A percentile compares a stretch with the other conserved stretches of the same genome.
Evolutionary conservation across 2,113 vertebrate genomes (phyloP).

Genomic region (Prionailurus viverrinus): DNA sequence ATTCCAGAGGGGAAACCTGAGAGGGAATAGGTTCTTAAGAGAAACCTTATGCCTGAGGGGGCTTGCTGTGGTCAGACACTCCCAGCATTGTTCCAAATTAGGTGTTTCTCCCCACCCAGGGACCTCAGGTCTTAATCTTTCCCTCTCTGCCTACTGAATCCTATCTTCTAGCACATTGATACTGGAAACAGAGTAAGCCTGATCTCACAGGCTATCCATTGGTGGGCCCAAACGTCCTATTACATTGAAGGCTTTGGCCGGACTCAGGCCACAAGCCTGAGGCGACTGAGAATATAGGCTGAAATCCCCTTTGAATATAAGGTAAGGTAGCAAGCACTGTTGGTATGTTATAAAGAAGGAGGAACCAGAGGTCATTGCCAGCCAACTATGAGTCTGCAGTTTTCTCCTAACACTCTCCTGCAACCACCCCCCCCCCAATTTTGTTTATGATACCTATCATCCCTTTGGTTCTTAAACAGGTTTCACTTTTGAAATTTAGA

Average conservation of each 20-base stretch:
- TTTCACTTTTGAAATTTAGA: background rate
- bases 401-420: background rate
- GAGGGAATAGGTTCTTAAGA: no score
- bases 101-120: no score
- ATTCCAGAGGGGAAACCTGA: no score
- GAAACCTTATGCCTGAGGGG: no score
- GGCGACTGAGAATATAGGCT: background rate
- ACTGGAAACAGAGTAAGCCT: background rate
- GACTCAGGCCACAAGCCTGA: background rate
- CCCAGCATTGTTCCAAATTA: no score
- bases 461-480: background rate
- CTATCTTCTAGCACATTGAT: no score
- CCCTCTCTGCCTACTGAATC: no score
- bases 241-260: background rate
- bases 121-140: no score
- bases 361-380: background rate
- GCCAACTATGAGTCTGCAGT: background rate
- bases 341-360: background rate
- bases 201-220: accelerated
- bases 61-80: no score
- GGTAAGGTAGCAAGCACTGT: background rate
- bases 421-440: background rate
- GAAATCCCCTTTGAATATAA: background rate
- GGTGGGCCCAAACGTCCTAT: background rate
- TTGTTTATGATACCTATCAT: background rate